Conservation (phyloP, 1,140 invertebrate genomes). For the Prorops nasuta region DNA sequence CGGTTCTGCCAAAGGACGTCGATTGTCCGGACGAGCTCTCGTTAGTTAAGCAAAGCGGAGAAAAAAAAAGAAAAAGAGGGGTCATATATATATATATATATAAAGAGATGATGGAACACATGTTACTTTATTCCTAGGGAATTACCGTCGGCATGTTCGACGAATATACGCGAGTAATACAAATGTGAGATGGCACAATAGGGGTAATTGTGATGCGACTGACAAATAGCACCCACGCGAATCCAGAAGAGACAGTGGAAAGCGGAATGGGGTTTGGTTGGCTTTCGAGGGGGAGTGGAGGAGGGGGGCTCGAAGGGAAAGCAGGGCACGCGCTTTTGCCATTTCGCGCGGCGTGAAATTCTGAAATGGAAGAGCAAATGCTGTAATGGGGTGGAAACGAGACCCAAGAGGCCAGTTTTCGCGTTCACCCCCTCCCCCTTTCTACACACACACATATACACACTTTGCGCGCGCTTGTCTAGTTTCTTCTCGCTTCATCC, state of each 20-base stretch:
- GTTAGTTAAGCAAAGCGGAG: too few species aligned
- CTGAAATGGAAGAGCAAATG: slow-evolving; percentile 49
- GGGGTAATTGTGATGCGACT: slow-evolving; percentile 42
- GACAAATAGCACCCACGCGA: slow-evolving; percentile 47
- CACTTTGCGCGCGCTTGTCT: neutral
- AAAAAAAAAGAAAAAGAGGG: too few species aligned
- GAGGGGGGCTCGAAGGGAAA: slow-evolving; percentile 18
- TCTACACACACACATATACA: slow-evolving; percentile 5
- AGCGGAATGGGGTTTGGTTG: slow-evolving; percentile 15
- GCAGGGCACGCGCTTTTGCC: slow-evolving; percentile 35
- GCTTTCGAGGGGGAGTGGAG: neutral
- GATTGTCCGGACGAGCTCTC: too few species aligned
- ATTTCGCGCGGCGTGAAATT: slow-evolving; percentile 29
- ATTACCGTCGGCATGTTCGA: too few species aligned
- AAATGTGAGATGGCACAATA: slow-evolving; percentile 40
- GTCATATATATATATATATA: too few species aligned
- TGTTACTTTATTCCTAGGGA: too few species aligned
- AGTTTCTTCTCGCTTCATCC: neutral
- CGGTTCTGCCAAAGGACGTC: too few species aligned
- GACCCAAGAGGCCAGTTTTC: slow-evolving; percentile 50
- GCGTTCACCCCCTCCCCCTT: slow-evolving; percentile 24
- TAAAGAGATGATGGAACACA: too few species aligned
- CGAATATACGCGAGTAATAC: too few species aligned
- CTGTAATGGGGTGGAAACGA: slow-evolving; percentile 55
- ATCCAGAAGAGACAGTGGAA: slow-evolving; percentile 21